Percentiles rank a stretch among this genome's conserved stretches.
Evolutionary conservation across 2,797 vertebrate genomes (phyloP).

Genomic region (Allobates femoralis): DNA sequence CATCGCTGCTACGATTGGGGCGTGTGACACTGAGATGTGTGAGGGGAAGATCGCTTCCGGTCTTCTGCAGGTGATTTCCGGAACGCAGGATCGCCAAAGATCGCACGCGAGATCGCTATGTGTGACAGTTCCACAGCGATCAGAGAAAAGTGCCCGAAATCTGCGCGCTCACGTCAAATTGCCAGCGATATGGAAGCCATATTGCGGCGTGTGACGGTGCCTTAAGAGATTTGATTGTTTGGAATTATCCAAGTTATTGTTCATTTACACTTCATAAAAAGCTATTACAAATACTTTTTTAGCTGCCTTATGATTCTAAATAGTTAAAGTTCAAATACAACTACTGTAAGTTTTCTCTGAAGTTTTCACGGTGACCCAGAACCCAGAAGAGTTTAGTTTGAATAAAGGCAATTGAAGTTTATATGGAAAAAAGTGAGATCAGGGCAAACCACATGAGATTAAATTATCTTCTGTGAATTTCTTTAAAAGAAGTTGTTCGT

Average conservation of each 20-base stretch:
- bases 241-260: not conserved
- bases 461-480: conserved; percentile 35
- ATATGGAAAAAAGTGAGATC: conserved; percentile 25
- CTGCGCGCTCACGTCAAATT: too few relatives aligned
- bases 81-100: too few relatives aligned
- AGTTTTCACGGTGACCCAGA: conserved; percentile 16
- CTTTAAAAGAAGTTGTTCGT: conserved; percentile 33
- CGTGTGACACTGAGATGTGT: too few relatives aligned
- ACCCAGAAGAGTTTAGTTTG: conserved; percentile 19
- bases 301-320: not conserved
- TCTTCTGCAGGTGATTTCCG: too few relatives aligned
- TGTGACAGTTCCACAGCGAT: too few relatives aligned
- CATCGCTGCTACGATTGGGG: too few relatives aligned
- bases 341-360: conserved; percentile 21
- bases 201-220: too few relatives aligned
- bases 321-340: not conserved
- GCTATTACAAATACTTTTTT: not conserved
- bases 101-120: too few relatives aligned
- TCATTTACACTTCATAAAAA: not conserved
- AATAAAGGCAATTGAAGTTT: conserved; percentile 36
- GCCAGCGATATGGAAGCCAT: too few relatives aligned
- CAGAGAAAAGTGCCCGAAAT: too few relatives aligned
- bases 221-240: not conserved
- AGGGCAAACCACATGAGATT: conserved; percentile 38
- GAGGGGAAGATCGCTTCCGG: too few relatives aligned